phyloP scores from a whole-genome alignment of 2,113 vertebrate genomes.

The Lates calcarifer region DNA sequence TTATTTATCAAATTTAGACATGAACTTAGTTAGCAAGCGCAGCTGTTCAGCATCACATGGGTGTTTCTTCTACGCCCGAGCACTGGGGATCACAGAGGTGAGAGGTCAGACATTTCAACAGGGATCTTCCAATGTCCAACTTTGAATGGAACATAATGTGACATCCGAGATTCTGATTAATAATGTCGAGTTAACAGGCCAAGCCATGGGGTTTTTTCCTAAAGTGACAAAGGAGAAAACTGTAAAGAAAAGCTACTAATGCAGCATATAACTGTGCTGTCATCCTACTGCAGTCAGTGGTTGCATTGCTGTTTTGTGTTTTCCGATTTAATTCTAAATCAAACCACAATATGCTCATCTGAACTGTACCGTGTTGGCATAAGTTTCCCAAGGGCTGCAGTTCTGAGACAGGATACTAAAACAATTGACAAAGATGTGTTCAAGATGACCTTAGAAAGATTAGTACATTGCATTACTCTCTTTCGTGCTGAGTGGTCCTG shows the following conservation, averaged over 20 bases:
- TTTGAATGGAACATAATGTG: neutral
- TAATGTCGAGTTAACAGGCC: neutral
- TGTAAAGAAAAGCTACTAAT: neutral
- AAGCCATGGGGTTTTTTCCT: neutral
- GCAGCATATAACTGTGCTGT: neutral
- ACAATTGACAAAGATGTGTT: constrained; percentile 60
- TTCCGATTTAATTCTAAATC: constrained; percentile 20
- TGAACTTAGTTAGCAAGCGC: constrained; percentile 11
- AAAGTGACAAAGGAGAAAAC: neutral
- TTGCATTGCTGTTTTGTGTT: constrained; percentile 14
- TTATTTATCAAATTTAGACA: constrained; percentile 28
- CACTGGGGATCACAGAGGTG: constrained; percentile 30
- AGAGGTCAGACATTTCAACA: constrained; percentile 15
- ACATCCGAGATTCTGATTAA: neutral
- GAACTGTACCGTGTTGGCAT: constrained; percentile 9
- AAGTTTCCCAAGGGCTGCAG: constrained; percentile 9
- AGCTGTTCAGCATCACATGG: constrained; percentile 41
- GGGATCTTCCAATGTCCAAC: neutral
- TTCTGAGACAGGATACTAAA: constrained; percentile 35
- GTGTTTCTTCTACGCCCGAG: constrained; percentile 15
- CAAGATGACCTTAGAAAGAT: constrained; percentile 61
- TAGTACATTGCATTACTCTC: constrained; percentile 52
- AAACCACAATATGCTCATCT: constrained; percentile 17
- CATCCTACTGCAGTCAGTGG: neutral
- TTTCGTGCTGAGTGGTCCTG: constrained; percentile 51